A percentile compares a stretch with the other conserved stretches of the same genome.
Conservation (phyloP, 2,888 invertebrate species). For the Dyspetes luteomarginatus region DNA sequence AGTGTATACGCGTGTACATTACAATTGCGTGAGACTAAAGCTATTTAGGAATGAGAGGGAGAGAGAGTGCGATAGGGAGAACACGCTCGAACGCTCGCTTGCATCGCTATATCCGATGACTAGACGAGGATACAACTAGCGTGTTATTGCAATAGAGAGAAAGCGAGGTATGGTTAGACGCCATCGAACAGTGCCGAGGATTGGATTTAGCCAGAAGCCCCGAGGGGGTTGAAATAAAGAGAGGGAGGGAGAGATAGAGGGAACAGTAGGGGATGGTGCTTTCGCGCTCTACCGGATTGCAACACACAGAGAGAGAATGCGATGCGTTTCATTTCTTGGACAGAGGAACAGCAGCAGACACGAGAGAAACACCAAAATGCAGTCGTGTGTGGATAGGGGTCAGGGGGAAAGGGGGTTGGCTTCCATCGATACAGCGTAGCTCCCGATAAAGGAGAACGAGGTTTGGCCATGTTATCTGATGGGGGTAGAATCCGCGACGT, state of each 20-base stretch:
- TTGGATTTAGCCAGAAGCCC: constrained; percentile 58
- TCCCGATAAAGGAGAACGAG: constrained; percentile 20
- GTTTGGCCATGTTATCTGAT: too few relatives aligned
- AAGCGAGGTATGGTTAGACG: constrained; percentile 1
- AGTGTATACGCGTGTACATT: not conserved
- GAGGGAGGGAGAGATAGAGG: not conserved
- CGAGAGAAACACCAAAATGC: constrained; percentile 8
- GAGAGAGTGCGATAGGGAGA: not conserved
- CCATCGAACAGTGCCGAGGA: constrained; percentile 39
- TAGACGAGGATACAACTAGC: constrained; percentile 19
- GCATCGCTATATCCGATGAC: constrained; percentile 49
- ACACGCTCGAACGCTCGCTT: constrained; percentile 51
- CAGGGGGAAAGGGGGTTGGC: not conserved
- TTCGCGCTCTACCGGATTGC: constrained; percentile 28
- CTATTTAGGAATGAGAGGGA: constrained; percentile 31
- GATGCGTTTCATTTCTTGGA: constrained; percentile 28
- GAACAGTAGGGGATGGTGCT: not conserved
- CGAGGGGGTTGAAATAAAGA: constrained; percentile 7
- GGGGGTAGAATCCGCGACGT: constrained; percentile 31
- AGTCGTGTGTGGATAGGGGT: not conserved
- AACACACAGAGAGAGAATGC: not conserved
- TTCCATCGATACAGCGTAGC: constrained; percentile 6
- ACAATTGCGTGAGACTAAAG: constrained; percentile 37
- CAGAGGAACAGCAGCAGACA: constrained; percentile 16
- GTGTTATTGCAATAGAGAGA: not conserved